Conservation (phyloP, 1,140 invertebrate genomes). For the Drosophila fuyamai region DNA sequence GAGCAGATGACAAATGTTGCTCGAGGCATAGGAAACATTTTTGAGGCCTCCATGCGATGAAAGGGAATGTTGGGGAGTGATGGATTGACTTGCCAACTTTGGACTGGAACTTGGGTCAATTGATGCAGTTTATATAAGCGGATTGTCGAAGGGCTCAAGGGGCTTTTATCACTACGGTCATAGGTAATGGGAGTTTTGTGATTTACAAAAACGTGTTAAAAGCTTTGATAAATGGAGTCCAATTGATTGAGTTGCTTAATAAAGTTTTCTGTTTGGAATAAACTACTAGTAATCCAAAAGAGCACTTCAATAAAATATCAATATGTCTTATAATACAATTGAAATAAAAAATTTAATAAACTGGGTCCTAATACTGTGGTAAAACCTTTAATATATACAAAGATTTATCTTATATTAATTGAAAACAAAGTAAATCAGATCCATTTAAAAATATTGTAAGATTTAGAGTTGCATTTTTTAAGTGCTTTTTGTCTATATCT, state of each 20-base stretch:
- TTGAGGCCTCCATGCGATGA: conserved; percentile 12
- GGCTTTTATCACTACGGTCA: not conserved
- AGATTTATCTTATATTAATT: too few relatives aligned
- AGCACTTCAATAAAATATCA: too few relatives aligned
- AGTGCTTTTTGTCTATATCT: too few relatives aligned
- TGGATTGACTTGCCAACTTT: conserved; percentile 23
- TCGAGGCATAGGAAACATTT: conserved; percentile 12
- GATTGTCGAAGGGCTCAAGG: not conserved
- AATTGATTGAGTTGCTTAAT: not conserved
- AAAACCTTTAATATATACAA: too few relatives aligned
- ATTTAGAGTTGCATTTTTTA: too few relatives aligned
- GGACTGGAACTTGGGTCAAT: conserved; percentile 11
- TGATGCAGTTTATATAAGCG: conserved; percentile 3
- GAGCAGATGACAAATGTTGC: conserved; percentile 72
- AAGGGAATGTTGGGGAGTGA: conserved; percentile 9
- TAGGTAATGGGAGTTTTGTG: not conserved
- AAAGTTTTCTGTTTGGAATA: not conserved
- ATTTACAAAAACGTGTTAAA: not conserved
- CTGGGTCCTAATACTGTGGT: too few relatives aligned
- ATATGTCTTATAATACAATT: too few relatives aligned
- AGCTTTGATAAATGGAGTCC: not conserved
- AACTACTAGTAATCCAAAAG: too few relatives aligned
- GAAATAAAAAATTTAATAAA: too few relatives aligned
- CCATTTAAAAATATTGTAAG: too few relatives aligned
- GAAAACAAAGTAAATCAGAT: too few relatives aligned